These are phyloP conservation scores for Aix galericulata DNA, from an alignment of 2,113 vertebrate genomes.

Conservation along the genomic window DNA sequence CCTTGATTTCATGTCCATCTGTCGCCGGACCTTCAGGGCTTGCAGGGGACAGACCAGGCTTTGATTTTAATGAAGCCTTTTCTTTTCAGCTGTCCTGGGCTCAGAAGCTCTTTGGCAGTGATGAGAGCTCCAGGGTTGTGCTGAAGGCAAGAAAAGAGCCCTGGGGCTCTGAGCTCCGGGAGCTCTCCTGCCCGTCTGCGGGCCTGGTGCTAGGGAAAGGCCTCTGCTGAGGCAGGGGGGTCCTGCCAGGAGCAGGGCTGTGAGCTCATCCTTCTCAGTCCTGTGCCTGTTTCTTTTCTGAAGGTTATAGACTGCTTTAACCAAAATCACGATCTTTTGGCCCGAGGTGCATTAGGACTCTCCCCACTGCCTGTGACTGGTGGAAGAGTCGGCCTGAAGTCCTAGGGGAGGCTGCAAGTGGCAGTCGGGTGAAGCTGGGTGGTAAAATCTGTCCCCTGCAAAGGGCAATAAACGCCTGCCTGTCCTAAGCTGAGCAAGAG, in stretches of 20 bases:
- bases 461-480: neutral
- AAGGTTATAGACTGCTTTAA: neutral
- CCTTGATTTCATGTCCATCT: neutral
- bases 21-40: neutral
- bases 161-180: neutral
- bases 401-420: neutral
- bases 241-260: neutral
- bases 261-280: rapidly evolving
- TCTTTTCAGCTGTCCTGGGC: neutral
- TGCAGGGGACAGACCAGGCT: neutral
- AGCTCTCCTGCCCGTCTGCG: neutral
- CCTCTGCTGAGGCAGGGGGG: neutral
- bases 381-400: neutral
- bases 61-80: neutral
- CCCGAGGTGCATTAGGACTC: no score
- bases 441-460: neutral
- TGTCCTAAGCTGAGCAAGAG: neutral
- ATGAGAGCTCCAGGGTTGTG: neutral
- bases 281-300: neutral
- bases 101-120: neutral
- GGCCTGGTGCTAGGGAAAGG: neutral
- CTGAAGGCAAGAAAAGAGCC: neutral
- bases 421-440: neutral
- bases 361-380: neutral
- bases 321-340: rapidly evolving